phyloP scores from a whole-genome alignment of 2,113 vertebrate genomes.

The Ameiurus melas region DNA sequence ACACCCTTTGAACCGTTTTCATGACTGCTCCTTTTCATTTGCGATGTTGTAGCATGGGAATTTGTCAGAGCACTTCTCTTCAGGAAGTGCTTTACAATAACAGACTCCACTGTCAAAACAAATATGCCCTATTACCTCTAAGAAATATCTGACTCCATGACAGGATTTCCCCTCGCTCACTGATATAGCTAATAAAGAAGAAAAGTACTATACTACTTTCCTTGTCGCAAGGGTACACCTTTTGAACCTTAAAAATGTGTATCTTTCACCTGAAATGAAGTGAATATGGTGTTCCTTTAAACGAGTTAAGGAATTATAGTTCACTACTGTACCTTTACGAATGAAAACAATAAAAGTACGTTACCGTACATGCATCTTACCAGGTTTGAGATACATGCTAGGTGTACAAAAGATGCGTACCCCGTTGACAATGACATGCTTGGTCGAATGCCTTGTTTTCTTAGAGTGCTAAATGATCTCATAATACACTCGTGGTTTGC shows the following conservation, averaged over 20 bases:
- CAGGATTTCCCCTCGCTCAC: background rate
- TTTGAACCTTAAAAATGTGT: background rate
- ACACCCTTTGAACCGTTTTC: slow-evolving; percentile 31
- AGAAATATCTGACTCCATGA: background rate
- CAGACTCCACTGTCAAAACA: slow-evolving; percentile 1
- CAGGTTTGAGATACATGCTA: background rate
- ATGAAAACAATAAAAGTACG: background rate
- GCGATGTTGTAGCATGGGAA: background rate
- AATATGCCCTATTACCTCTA: background rate
- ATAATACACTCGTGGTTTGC: background rate
- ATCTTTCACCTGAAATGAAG: background rate
- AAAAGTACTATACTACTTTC: background rate
- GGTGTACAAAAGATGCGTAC: background rate
- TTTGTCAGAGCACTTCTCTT: background rate
- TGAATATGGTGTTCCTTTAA: background rate
- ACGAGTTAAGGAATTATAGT: background rate
- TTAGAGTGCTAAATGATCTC: background rate
- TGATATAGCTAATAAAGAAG: background rate
- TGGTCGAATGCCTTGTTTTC: background rate
- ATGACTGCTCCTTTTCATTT: background rate
- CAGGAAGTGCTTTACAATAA: background rate
- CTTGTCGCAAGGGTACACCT: background rate
- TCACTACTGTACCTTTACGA: background rate
- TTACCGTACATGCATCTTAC: background rate
- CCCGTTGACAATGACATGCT: background rate